A percentile compares a stretch with the other conserved stretches of the same genome.
phyloP scores from a whole-genome alignment of 2,888 invertebrate species.

The Unio delphinus region DNA sequence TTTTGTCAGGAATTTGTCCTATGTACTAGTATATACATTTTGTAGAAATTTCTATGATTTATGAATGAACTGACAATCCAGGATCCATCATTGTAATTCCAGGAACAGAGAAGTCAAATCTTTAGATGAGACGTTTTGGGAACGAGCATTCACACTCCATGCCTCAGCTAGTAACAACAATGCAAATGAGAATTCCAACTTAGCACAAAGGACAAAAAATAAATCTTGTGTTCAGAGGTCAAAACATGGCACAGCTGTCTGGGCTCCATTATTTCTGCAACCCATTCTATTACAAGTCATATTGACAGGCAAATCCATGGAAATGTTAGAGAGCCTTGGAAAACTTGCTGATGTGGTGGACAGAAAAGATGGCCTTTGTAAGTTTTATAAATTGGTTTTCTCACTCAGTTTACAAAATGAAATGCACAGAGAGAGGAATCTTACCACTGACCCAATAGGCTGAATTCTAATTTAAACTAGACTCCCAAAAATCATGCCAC shows the following conservation, averaged over 20 bases:
- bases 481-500: too few relatives aligned
- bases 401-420: not conserved
- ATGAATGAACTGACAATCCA: too few relatives aligned
- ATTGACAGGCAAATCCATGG: slow-evolving; percentile 69
- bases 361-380: slow-evolving; percentile 21
- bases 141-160: slow-evolving; percentile 61
- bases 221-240: slow-evolving; percentile 4
- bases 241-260: slow-evolving; percentile 28
- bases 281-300: slow-evolving; percentile 61
- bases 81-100: slow-evolving; percentile 6
- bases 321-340: slow-evolving; percentile 64
- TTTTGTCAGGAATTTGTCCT: too few relatives aligned
- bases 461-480: not conserved
- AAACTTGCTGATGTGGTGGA: slow-evolving; percentile 36
- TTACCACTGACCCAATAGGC: not conserved
- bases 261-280: slow-evolving; percentile 57
- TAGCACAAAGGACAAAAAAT: slow-evolving; percentile 2
- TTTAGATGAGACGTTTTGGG: slow-evolving; percentile 67
- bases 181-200: slow-evolving; percentile 6
- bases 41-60: too few relatives aligned
- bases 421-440: not conserved
- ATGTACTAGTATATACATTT: too few relatives aligned
- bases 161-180: slow-evolving; percentile 26
- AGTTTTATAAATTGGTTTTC: slow-evolving; percentile 3
- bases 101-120: slow-evolving; percentile 59